Percentiles rank a stretch among this genome's conserved stretches.
These are phyloP conservation scores for Redunca redunca DNA, from an alignment of 2,113 vertebrate species.

Conservation along the genomic window DNA sequence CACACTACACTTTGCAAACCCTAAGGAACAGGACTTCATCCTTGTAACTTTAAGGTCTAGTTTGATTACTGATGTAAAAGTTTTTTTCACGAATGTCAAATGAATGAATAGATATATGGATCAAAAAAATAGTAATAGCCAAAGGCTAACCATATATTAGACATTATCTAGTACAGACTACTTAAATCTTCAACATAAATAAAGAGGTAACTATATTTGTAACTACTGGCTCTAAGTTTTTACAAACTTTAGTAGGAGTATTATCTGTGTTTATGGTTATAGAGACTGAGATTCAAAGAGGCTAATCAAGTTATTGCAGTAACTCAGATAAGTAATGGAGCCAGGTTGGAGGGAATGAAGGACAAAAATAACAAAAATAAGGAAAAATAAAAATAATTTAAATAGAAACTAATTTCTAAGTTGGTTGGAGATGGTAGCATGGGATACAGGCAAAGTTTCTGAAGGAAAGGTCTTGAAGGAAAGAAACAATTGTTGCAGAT, in stretches of 20 bases:
- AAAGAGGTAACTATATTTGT: not conserved
- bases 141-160: not conserved
- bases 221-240: not conserved
- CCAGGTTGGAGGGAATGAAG: not conserved
- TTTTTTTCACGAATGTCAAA: not conserved
- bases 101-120: not conserved
- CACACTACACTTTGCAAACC: not conserved
- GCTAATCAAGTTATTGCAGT: not conserved
- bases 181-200: slow-evolving; percentile 17
- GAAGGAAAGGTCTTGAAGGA: not conserved
- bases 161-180: not conserved
- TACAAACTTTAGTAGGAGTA: not conserved
- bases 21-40: not conserved
- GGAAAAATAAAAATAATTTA: not conserved
- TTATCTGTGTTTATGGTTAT: not conserved
- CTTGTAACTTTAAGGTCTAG: not conserved
- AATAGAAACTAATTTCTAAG: slow-evolving; percentile 25
- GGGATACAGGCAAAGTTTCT: not conserved
- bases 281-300: not conserved
- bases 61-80: not conserved
- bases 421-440: not conserved
- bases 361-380: not conserved
- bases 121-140: not conserved
- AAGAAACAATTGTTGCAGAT: not conserved
- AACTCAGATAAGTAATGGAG: not conserved